Evolutionary conservation across 2,797 vertebrate species (phyloP), one percentile per base, ranked within the genome.

Genomic region (Acanthurus leucopareius): DNA sequence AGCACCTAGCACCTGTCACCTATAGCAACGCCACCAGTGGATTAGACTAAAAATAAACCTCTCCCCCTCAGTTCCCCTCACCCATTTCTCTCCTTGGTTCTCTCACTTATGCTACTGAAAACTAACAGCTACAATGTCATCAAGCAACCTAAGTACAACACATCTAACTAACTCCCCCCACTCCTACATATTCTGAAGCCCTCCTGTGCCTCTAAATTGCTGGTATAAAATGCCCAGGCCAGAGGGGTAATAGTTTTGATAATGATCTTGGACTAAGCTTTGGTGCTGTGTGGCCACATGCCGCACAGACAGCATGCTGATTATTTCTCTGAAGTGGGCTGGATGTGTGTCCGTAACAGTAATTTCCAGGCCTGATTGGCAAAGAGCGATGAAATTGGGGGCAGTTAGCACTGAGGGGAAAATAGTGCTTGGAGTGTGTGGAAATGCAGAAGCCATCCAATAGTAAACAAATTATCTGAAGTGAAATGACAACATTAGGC

Each of bases 401-500:
- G 83, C 84, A 89, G 88, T 91, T 89, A 92, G 91, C 87, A 79
- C 70, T 65, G 83, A 92, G 86, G 88, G 84, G 85, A 63, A 93
- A 91, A 91, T 88, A 83, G 82, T 47, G 74, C 69, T 32, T 86
- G 77, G 83, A 92, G 89, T 88, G 86, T 93, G 89, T 91, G 85
- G 80, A 88, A 90, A 92, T 89, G 86, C 77, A 69, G 88, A 75
- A 81, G 86, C 69, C 54, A 15, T 82, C 81, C 84, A 89, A 91
- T 77, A 79, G 92, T 93, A 95, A 95, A 95, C 94, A 93, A 91
- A 93, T 94, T 92, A 93, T 93, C 79, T 85, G 81, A 91, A 92
- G 91, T 91, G 85, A 94, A 93, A 93, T 86, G 79, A 90, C 89
- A 92, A 88, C 87, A 92, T 89, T 91, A 91, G 86, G 83, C 22